Percentiles rank a stretch among this genome's conserved stretches.
Evolutionary conservation across 2,888 invertebrate species (phyloP).

Genomic region (Polydrusus tereticollis): DNA sequence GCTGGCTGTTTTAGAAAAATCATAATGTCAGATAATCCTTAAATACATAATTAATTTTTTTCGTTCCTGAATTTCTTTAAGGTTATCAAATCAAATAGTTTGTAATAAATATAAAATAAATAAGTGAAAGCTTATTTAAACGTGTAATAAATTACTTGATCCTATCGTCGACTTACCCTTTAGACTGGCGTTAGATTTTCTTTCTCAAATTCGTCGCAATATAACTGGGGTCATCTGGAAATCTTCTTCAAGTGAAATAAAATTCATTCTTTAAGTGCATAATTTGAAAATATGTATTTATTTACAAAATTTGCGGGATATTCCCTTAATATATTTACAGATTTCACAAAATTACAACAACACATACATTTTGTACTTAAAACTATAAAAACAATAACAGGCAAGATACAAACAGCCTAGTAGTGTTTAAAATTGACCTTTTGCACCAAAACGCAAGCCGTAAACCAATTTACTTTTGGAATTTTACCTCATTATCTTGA

Average conservation of each 20-base stretch:
- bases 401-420: constrained; percentile 68
- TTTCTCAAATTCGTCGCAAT: no score
- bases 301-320: constrained; percentile 19
- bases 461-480: constrained; percentile 56
- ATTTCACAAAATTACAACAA: constrained; percentile 67
- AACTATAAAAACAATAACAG: constrained; percentile 68
- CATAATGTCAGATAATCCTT: no score
- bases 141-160: no score
- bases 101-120: no score
- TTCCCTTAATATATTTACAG: constrained; percentile 65
- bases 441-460: constrained; percentile 62
- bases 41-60: no score
- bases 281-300: constrained; percentile 60
- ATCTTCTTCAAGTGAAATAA: neutral
- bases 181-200: no score
- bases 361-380: constrained; percentile 67
- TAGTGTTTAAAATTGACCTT: constrained; percentile 55
- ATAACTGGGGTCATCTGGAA: no score
- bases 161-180: no score
- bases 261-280: constrained; percentile 53
- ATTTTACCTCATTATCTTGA: constrained; percentile 37
- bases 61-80: no score
- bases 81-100: no score
- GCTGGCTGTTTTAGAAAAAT: no score
- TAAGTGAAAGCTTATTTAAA: no score